Base-by-base conservation (phyloP, 92 coral and sea anemone species). In the Metridium senile region DNA sequence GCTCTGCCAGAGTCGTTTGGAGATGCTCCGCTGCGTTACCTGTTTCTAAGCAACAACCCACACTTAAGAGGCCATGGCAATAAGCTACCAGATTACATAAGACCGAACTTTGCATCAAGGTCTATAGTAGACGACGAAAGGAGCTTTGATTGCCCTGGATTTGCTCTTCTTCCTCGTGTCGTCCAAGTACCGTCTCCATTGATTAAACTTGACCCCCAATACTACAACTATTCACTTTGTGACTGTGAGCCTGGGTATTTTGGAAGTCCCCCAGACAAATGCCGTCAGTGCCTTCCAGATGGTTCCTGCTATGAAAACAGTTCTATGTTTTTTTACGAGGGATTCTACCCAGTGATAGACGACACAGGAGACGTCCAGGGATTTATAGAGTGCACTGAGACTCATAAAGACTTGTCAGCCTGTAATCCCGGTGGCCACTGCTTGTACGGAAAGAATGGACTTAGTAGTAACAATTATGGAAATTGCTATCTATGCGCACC, bases 211-310 rank as follows among this genome's bases (percentile, higher is more conserved):
- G 71, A 66, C 26, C 71, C 71, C 9, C 45, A 33, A 21, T 66
- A 66, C 23, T 66, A 66, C 51, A 66, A 66, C 30, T 66, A 66
- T 20, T 21, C 71, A 1, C 71, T 66, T 13, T 66, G 71, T 66
- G 30, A 28, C 30, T 66, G 71, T 32, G 30, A 39, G 30, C 45
- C 71, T 30, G 71, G 71, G 13, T 66, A 21, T 32, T 66, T 66
- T 66, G 71, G 71, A 32, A 1, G 21, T 28, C 71, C 71, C 6
- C 71, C 71, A 30, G 23, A 66, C 26, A 33, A 16, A 0, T 66
- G 71, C 1, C 46, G 71, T 21, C 20, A 28, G 26, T 66, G 71
- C 30, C 71, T 66, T 39, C 13, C 17, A 13, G 13, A 33, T 66
- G 71, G 71, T 13, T 4, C 9, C 51, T 66, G 71, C 30, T 46